These are phyloP conservation scores for Trissolcus brochymenae DNA, from an alignment of 2,888 invertebrate genomes.

Conservation along the genomic window DNA sequence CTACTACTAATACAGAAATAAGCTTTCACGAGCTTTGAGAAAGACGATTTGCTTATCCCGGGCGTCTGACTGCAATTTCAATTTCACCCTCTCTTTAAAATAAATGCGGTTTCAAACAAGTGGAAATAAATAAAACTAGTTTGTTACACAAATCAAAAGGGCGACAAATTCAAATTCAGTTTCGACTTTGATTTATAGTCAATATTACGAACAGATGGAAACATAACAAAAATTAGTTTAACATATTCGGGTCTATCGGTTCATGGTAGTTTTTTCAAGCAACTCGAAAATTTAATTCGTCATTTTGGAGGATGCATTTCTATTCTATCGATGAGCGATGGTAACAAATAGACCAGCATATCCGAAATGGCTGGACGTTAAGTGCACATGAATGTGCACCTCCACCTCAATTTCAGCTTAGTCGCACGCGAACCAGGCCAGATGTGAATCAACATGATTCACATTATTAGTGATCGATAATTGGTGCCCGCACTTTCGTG, in stretches of 20 bases:
- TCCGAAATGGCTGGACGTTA: slow-evolving; percentile 11
- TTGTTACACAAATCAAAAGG: slow-evolving; percentile 21
- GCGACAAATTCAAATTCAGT: slow-evolving; percentile 12
- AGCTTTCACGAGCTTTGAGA: slow-evolving; percentile 45
- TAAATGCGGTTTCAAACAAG: slow-evolving; percentile 35
- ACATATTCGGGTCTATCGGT: too few relatives aligned
- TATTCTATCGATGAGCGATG: slow-evolving; percentile 11
- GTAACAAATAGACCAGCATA: slow-evolving; percentile 21
- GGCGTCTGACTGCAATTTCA: slow-evolving; percentile 51
- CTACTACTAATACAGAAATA: slow-evolving; percentile 62
- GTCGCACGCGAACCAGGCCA: slow-evolving; percentile 21
- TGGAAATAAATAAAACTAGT: slow-evolving; percentile 50
- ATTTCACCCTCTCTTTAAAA: slow-evolving; percentile 49
- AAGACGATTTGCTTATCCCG: slow-evolving; percentile 46
- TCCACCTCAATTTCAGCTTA: slow-evolving; percentile 24
- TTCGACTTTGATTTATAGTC: too few relatives aligned
- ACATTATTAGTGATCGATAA: slow-evolving; percentile 25
- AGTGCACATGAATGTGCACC: slow-evolving; percentile 32
- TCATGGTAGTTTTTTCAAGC: neutral
- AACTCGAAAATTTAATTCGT: slow-evolving; percentile 4
- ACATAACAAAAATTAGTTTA: too few relatives aligned
- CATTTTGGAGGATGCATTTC: slow-evolving; percentile 3
- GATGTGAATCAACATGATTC: slow-evolving; percentile 13
- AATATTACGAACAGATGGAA: too few relatives aligned
- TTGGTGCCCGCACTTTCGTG: slow-evolving; percentile 15